Base-by-base conservation (phyloP, 2,113 vertebrate species). In the Symphodus melops region DNA sequence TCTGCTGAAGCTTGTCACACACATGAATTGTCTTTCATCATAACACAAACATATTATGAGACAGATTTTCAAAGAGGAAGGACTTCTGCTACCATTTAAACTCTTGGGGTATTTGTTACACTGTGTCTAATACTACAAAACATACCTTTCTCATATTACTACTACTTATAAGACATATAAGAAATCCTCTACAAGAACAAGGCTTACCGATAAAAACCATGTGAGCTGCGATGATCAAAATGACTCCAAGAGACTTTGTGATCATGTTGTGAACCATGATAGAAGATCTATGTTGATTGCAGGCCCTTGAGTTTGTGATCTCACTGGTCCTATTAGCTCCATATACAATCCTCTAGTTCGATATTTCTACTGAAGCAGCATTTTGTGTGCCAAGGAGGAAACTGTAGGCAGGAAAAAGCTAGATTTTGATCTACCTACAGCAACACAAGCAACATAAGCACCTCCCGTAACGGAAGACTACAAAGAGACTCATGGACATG, bases 181-280 rank as follows among this genome's bases (percentile, higher is more conserved):
- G 48, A 63, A 41, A 16, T 8, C 28, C 2, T 49, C 1, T 16
- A 60, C 10, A 61, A 79, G 13, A 59, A 79, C 10, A 48, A 11
- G 17, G n/a, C 89, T 91, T 89, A 92, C 86, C 88, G 8, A 59
- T 85, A 21, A 82, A 72, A 3, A 86, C 48, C 67, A 82, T 63
- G 49, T 83, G 83, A 68, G 68, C 77, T 46, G 75, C 48, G 71
- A 77, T 0, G n/a, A 88, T 81, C 48, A 90, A 61, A 79, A 87
- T 23, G 11, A 88, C 67, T 39, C 76, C 72, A 0, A 86, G 41
- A 63, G 41, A 53, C 58, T 81, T 85, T 10, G 39, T 46, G 53
- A 73, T 3, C 2, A 49, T 44, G 48, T 77, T 67, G 39, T 69
- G 49, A 56, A 52, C 46, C 87, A 89, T 88, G 71, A 20, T 65